Base-by-base conservation (phyloP, 2,113 vertebrate genomes). In the Rhodinocichla rosea region DNA sequence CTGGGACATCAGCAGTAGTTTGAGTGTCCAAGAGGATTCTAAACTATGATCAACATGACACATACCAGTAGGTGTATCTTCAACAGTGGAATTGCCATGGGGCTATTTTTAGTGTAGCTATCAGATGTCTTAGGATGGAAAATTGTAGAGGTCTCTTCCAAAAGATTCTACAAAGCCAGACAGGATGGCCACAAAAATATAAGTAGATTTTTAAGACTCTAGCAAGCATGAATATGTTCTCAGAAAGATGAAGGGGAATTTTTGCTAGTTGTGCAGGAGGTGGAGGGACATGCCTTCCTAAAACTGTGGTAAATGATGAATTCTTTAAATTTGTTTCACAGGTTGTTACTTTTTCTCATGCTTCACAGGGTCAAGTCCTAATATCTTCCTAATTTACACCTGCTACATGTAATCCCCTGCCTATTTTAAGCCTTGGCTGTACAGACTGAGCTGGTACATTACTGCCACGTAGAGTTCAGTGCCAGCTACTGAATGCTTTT, bases 41-140 rank as follows among this genome's bases (percentile, higher is more conserved):
- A 20, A 96, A 21, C 76, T 88, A 91, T 90, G 96, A 94, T 75
- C 82, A 93, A 79, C 75, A 64, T 0, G 67, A 88, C 76, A 40
- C 62, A 93, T 88, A 75, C 56, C 63, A 84, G 96, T 96, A 97
- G 95, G 94, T 94, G 79, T 92, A 94, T 97, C 93, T 88, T 92
- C 71, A 94, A 94, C 82, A 91, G 91, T 81, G 79, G 52, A 94
- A 90, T 78, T 88, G 79, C 84, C 52, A 65, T 9, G 1, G 35
- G 40, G 26, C 85, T 96, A 95, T 96, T 96, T 96, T 92, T 93
- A 86, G 93, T 44, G 68, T 40, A 70, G 91, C 68, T 97, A 94
- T 95, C 88, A 32, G 60, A 96, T 95, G 59, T 95, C 94, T 57
- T 89, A 78, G 73, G 76, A 42, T 94, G 93, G 96, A 95, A 95